phyloP scores from a whole-genome alignment of 2,888 invertebrate species.

The Hirtodrosophila confusa region DNA sequence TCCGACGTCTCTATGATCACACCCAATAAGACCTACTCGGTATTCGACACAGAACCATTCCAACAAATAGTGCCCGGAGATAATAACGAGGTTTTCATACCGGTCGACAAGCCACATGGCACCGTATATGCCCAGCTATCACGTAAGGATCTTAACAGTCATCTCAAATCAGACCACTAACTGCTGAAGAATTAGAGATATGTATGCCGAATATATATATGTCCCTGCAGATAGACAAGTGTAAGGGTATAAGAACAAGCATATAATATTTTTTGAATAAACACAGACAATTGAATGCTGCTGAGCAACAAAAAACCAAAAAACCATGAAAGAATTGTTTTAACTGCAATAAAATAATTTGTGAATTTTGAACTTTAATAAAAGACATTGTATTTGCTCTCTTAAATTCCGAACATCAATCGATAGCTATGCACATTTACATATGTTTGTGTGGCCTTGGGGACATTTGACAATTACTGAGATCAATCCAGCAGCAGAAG shows the following conservation, averaged over 20 bases:
- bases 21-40: conserved; percentile 93
- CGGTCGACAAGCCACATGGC: conserved; percentile 91
- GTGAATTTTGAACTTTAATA: too few species aligned
- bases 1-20: conserved; percentile 89
- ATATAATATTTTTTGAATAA: too few species aligned
- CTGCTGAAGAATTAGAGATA: too few species aligned
- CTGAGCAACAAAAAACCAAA: too few species aligned
- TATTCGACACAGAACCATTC: conserved; percentile 90
- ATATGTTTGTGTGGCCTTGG: conserved; percentile 5
- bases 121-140: conserved; percentile 90
- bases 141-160: conserved; percentile 83
- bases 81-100: conserved; percentile 89
- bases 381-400: too few species aligned
- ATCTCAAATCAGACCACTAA: conserved; percentile 40
- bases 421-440: not conserved
- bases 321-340: too few species aligned
- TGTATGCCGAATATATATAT: too few species aligned
- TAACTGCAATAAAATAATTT: too few species aligned
- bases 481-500: conserved; percentile 9
- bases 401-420: too few species aligned
- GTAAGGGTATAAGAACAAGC: too few species aligned
- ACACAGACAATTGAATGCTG: too few species aligned
- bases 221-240: too few species aligned
- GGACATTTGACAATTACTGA: conserved; percentile 17
- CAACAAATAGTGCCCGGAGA: conserved; percentile 87